Evolutionary conservation across 2,888 invertebrate species (phyloP).

Genomic region (Mesorhabditis sp.): DNA sequence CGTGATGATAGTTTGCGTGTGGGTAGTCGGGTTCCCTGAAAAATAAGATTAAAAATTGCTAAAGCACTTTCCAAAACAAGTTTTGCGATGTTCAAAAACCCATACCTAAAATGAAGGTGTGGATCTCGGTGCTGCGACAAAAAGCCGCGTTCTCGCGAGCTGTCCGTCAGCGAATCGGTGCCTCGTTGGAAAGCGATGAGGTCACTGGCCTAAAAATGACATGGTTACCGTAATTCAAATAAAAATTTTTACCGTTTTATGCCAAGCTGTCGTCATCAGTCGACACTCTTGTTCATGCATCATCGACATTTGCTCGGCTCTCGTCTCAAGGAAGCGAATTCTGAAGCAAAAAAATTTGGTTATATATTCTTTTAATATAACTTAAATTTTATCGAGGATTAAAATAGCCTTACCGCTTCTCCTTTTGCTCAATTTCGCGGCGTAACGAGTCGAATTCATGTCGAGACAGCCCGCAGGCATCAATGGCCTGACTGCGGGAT

Average conservation of each 20-base stretch:
- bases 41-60: too few species aligned
- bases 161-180: constrained; percentile 4
- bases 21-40: too few species aligned
- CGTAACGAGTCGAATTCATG: constrained; percentile 1
- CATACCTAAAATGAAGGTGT: not conserved
- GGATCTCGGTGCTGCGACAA: not conserved
- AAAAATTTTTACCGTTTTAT: constrained; percentile 23
- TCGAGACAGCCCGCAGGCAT: not conserved
- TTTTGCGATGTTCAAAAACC: too few species aligned
- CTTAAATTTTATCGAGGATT: not conserved
- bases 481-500: not conserved
- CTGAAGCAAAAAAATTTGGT: not conserved
- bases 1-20: too few species aligned
- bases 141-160: not conserved
- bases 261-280: constrained; percentile 25
- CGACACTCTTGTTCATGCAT: constrained; percentile 35
- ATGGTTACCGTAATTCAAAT: not conserved
- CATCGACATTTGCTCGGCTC: constrained; percentile 17
- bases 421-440: not conserved
- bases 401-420: constrained; percentile 2
- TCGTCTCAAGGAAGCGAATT: constrained; percentile 13
- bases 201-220: not conserved
- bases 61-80: too few species aligned
- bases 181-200: constrained; percentile 3
- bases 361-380: too few species aligned